Percentiles rank a stretch among this genome's conserved stretches.
Evolutionary conservation across 2,797 vertebrate genomes (phyloP).

Genomic region (Astyanax mexicanus): DNA sequence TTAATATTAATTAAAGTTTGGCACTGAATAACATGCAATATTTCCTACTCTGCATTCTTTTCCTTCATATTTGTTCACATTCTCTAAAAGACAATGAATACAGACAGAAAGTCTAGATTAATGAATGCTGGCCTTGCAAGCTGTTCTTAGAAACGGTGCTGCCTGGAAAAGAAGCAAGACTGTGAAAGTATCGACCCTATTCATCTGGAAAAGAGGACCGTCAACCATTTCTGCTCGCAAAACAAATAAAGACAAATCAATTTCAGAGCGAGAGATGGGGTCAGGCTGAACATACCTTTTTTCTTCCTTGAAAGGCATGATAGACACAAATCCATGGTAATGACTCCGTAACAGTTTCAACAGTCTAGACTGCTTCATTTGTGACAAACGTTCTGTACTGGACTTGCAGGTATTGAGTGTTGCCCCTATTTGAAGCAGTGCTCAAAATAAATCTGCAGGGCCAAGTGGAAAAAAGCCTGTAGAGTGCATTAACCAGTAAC

Average conservation of each 20-base stretch:
- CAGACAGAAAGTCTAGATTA: neutral
- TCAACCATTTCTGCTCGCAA: neutral
- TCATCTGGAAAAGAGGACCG: neutral
- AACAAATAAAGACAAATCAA: neutral
- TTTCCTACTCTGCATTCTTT: no score
- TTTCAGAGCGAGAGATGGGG: neutral
- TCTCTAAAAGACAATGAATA: no score
- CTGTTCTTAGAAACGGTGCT: neutral
- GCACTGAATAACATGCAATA: no score
- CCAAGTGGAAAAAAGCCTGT: neutral
- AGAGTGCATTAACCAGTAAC: neutral
- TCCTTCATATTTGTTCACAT: no score
- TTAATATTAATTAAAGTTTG: no score
- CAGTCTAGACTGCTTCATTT: neutral
- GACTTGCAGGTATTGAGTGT: neutral
- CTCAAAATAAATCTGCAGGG: neutral
- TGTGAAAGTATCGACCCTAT: neutral
- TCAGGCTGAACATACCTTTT: neutral
- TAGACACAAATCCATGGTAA: neutral
- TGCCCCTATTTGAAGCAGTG: neutral
- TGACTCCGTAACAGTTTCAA: neutral
- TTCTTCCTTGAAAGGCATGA: neutral
- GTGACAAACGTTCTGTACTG: no score
- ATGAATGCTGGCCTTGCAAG: neutral
- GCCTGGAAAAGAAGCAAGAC: neutral